Evolutionary conservation across 2,113 vertebrate species (phyloP).

Genomic region (Onychostruthus taczanowskii): DNA sequence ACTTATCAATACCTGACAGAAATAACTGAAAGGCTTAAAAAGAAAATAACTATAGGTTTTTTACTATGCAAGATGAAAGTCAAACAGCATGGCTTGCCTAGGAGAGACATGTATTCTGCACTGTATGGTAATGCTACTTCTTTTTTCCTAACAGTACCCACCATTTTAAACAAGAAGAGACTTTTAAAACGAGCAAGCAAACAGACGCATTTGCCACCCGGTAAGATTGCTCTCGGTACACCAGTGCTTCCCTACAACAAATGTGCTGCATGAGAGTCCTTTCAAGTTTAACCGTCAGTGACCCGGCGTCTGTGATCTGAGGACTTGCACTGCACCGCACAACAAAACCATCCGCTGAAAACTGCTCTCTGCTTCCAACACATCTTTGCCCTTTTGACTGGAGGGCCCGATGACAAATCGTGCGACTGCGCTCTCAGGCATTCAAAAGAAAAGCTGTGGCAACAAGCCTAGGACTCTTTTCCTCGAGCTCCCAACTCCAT

Average conservation of each 20-base stretch:
- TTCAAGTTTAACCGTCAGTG: constrained; percentile 13
- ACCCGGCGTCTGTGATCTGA: neutral
- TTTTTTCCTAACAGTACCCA: neutral
- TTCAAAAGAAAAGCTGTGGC: neutral
- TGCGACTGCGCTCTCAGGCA: neutral
- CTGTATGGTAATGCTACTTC: neutral
- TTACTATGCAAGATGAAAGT: constrained; percentile 46
- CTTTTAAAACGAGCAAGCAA: constrained; percentile 11
- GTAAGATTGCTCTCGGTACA: neutral
- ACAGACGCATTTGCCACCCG: neutral
- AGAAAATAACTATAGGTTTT: constrained; percentile 42
- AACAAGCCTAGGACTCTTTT: neutral
- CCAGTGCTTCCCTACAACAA: neutral
- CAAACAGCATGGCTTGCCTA: neutral
- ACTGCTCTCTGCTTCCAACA: constrained; percentile 1
- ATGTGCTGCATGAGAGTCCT: neutral
- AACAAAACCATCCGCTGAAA: neutral
- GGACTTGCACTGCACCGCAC: neutral
- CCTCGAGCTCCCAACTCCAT: neutral
- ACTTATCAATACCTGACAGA: constrained; percentile 48
- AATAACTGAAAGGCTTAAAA: constrained; percentile 41
- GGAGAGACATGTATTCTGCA: neutral
- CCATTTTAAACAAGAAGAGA: constrained; percentile 35
- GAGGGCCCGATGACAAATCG: neutral
- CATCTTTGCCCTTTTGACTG: constrained; percentile 20